These are phyloP conservation scores for Tarsius wallacei DNA, from an alignment of 2,797 vertebrate genomes.

Conservation along the genomic window DNA sequence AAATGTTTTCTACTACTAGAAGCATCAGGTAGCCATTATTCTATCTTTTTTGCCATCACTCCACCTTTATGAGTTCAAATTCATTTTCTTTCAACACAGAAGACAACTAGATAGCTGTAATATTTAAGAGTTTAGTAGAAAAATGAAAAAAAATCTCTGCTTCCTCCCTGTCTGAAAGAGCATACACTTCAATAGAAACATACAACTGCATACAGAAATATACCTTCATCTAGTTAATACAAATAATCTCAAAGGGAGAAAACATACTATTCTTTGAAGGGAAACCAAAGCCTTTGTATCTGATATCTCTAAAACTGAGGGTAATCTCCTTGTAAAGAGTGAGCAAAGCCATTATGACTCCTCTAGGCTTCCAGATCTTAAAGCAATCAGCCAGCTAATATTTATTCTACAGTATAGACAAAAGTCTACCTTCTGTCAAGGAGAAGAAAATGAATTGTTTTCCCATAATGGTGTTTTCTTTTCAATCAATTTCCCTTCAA, in stretches of 20 bases:
- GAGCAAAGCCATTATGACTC: constrained; percentile 78
- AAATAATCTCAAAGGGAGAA: constrained; percentile 31
- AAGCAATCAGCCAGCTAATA: constrained; percentile 89
- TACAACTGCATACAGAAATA: not conserved
- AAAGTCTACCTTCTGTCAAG: constrained; percentile 89
- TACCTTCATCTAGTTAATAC: constrained; percentile 5
- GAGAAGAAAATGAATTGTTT: constrained; percentile 90
- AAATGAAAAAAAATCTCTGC: not conserved
- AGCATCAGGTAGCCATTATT: not conserved
- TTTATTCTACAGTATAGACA: constrained; percentile 90
- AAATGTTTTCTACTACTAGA: not conserved
- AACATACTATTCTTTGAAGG: constrained; percentile 12
- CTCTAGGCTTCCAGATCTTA: constrained; percentile 85
- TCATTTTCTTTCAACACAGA: constrained; percentile 50
- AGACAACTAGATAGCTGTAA: not conserved
- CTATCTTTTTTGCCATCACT: not conserved
- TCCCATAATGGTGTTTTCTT: constrained; percentile 90
- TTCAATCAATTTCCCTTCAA: constrained; percentile 92
- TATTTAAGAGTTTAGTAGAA: not conserved
- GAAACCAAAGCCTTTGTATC: constrained; percentile 43
- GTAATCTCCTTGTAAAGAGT: constrained; percentile 81
- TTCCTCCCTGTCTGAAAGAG: not conserved
- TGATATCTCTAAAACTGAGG: constrained; percentile 61
- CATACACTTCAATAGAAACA: not conserved
- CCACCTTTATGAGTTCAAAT: not conserved